phyloP scores from a whole-genome alignment of 2,113 vertebrate genomes.

The Aphyosemion australe region DNA sequence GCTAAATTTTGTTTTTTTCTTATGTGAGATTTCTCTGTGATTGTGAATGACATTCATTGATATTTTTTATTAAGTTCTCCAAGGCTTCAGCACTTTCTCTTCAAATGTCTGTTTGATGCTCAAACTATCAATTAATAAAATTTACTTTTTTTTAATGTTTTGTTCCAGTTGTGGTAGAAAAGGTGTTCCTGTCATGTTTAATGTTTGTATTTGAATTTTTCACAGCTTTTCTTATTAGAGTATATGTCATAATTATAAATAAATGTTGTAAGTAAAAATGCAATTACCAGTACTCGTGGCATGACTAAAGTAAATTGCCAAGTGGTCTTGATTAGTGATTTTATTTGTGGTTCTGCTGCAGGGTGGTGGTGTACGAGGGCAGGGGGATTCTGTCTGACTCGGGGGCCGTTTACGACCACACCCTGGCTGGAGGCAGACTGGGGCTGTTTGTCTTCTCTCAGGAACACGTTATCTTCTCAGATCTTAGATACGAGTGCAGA shows the following conservation, averaged over 20 bases:
- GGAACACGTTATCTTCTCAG: slow-evolving; percentile 95
- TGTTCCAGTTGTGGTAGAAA: too few species aligned
- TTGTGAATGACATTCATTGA: slow-evolving; percentile 35
- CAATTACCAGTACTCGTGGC: too few species aligned
- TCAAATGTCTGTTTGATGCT: background rate
- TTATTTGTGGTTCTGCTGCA: slow-evolving; percentile 49
- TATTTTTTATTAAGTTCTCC: slow-evolving; percentile 1
- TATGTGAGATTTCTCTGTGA: slow-evolving; percentile 26
- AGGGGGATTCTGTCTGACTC: slow-evolving; percentile 93
- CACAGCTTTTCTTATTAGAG: too few species aligned
- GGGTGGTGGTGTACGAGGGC: slow-evolving; percentile 94
- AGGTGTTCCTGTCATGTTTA: too few species aligned
- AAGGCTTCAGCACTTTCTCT: slow-evolving; percentile 4
- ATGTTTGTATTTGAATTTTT: too few species aligned
- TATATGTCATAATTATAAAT: too few species aligned
- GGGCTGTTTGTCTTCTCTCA: slow-evolving; percentile 98
- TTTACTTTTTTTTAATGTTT: too few species aligned
- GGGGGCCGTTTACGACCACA: slow-evolving; percentile 92
- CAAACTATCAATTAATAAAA: background rate
- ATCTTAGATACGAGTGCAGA: slow-evolving; percentile 96
- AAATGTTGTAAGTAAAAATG: too few species aligned
- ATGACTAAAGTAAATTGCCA: too few species aligned
- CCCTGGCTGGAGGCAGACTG: slow-evolving; percentile 90
- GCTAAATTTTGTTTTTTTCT: background rate
- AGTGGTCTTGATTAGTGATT: background rate